A percentile compares a stretch with the other conserved stretches of the same genome.
Conservation (phyloP, 2,113 vertebrate species). For the Holacanthus passer region DNA sequence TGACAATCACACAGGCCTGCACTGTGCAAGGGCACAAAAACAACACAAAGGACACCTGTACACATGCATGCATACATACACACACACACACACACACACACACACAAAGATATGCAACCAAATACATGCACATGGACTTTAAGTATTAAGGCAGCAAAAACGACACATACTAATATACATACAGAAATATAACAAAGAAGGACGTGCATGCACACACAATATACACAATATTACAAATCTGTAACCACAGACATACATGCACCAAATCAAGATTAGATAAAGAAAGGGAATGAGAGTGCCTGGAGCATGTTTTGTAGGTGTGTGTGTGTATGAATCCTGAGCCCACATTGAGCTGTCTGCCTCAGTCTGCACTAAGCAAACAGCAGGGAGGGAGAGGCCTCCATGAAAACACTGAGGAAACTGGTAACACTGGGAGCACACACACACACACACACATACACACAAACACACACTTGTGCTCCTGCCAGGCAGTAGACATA, state of each 20-base stretch:
- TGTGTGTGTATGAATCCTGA: conserved; percentile 49
- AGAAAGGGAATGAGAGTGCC: conserved; percentile 43
- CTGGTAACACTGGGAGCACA: conserved; percentile 58
- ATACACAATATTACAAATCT: conserved; percentile 33
- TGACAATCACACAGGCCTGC: conserved; percentile 64
- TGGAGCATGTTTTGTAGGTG: conserved; percentile 39
- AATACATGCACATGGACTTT: background rate
- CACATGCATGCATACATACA: conserved; percentile 5
- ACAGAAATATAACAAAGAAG: background rate
- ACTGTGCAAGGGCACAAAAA: conserved; percentile 53
- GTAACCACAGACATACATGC: conserved; percentile 39
- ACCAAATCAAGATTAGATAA: conserved; percentile 47
- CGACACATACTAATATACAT: conserved; percentile 2
- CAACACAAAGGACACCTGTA: conserved; percentile 48
- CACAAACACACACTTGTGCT: background rate
- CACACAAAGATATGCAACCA: background rate
- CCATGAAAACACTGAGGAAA: conserved; percentile 62
- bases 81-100: background rate
- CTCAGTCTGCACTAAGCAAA: conserved; percentile 69
- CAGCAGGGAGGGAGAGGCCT: conserved; percentile 72
- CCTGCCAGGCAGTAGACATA: conserved; percentile 57
- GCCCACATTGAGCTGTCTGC: conserved; percentile 66
- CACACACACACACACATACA: conserved; percentile 14
- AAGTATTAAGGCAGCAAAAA: background rate
- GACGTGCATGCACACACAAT: conserved; percentile 3